Percentiles rank a stretch among this genome's conserved stretches.
Evolutionary conservation across 2,888 invertebrate species (phyloP).

Genomic region (Polydrusus pterygomalis): DNA sequence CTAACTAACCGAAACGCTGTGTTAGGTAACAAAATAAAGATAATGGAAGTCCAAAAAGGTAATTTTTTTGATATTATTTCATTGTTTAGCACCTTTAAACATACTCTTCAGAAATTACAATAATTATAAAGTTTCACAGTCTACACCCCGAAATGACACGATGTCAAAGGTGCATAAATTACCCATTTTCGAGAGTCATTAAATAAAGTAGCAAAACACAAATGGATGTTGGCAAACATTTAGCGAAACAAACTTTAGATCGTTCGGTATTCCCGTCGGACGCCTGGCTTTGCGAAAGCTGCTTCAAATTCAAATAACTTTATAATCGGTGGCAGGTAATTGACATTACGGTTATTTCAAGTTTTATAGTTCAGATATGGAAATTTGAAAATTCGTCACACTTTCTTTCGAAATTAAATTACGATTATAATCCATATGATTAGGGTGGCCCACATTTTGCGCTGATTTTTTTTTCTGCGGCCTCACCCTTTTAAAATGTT

Average conservation of each 20-base stretch:
- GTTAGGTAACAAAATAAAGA: too few species aligned
- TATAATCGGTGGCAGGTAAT: constrained; percentile 32
- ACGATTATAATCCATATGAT: too few species aligned
- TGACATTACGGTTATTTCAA: constrained; percentile 33
- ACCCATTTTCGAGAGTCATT: constrained; percentile 29
- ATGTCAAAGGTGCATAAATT: constrained; percentile 37
- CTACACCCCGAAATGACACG: neutral
- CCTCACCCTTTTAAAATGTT: too few species aligned
- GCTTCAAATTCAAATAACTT: constrained; percentile 39
- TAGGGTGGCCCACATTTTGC: too few species aligned
- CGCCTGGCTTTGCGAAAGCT: constrained; percentile 13
- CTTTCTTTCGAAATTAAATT: too few species aligned
- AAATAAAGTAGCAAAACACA: constrained; percentile 32
- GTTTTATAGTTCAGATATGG: constrained; percentile 29
- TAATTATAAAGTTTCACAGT: neutral
- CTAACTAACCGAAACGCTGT: too few species aligned
- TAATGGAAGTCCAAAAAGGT: too few species aligned
- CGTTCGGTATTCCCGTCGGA: constrained; percentile 25
- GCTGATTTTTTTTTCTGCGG: too few species aligned
- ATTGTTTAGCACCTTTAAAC: too few species aligned
- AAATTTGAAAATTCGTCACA: constrained; percentile 33
- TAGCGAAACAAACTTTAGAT: constrained; percentile 39
- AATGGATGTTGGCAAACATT: constrained; percentile 39
- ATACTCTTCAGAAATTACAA: neutral
- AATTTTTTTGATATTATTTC: too few species aligned